These are phyloP conservation scores for Condylostylus longicornis DNA, from an alignment of 1,140 invertebrate genomes.

Conservation along the genomic window DNA sequence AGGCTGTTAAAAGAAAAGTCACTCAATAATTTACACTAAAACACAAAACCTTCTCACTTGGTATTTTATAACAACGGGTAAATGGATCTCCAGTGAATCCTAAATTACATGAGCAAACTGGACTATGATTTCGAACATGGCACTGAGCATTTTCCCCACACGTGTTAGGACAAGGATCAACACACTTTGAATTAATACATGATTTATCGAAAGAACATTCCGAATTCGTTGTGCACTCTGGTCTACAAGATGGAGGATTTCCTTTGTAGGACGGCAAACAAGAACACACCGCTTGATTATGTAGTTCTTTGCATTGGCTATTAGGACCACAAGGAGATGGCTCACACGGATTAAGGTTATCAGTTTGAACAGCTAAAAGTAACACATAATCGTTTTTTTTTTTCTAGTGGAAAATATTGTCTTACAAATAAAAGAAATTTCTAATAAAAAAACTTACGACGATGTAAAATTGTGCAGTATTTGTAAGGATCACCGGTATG, in stretches of 20 bases:
- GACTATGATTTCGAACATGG: constrained; percentile 56
- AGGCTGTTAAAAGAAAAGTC: constrained; percentile 11
- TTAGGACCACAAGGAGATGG: constrained; percentile 58
- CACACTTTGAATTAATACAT: constrained; percentile 68
- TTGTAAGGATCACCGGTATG: constrained; percentile 60
- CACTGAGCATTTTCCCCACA: constrained; percentile 67
- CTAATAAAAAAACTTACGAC: constrained; percentile 37
- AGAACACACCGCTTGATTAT: constrained; percentile 52
- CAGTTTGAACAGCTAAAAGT: too few species aligned
- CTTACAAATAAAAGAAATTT: too few species aligned
- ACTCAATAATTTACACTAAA: too few species aligned
- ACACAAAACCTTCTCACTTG: constrained; percentile 35
- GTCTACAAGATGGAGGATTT: constrained; percentile 57
- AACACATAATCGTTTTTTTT: too few species aligned
- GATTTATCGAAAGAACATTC: constrained; percentile 58
- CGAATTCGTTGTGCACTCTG: constrained; percentile 57
- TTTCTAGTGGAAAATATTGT: constrained; percentile 14
- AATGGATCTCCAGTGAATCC: constrained; percentile 62
- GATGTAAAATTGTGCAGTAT: constrained; percentile 33
- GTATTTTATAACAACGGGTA: constrained; percentile 26
- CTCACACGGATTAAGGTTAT: constrained; percentile 44
- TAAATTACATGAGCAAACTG: constrained; percentile 54
- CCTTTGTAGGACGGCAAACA: constrained; percentile 58
- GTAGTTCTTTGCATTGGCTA: constrained; percentile 43
- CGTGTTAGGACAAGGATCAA: constrained; percentile 58